A percentile compares a stretch with the other conserved stretches of the same genome.
phyloP scores from a whole-genome alignment of 1,140 invertebrate genomes.

The Hyphantria cunea region DNA sequence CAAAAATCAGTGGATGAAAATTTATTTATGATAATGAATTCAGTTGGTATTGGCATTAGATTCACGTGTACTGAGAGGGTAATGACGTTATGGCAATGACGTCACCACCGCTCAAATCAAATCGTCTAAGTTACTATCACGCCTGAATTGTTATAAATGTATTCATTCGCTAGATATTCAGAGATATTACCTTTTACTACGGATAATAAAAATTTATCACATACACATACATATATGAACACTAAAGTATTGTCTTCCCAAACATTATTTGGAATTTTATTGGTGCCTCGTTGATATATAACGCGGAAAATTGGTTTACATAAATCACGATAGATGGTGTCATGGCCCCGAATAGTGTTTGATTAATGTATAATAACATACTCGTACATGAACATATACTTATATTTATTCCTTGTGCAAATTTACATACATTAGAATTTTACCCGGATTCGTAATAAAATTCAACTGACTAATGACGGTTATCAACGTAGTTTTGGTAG shows the following conservation, averaged over 20 bases:
- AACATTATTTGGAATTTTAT: slow-evolving; percentile 8
- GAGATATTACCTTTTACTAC: slow-evolving; percentile 33
- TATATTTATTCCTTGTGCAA: not conserved
- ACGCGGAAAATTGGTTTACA: slow-evolving; percentile 2
- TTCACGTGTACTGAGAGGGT: too few relatives aligned
- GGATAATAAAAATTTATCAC: slow-evolving; percentile 22
- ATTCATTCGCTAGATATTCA: slow-evolving; percentile 13
- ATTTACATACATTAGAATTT: too few relatives aligned
- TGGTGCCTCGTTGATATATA: not conserved
- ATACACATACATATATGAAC: not conserved
- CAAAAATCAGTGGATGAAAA: too few relatives aligned
- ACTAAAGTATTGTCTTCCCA: slow-evolving; percentile 8
- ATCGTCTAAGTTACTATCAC: not conserved
- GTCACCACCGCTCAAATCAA: too few relatives aligned
- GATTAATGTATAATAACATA: not conserved
- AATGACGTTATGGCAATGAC: too few relatives aligned
- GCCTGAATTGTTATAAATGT: slow-evolving; percentile 30
- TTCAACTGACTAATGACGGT: too few relatives aligned
- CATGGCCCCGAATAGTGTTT: not conserved
- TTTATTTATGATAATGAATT: too few relatives aligned
- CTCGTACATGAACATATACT: not conserved
- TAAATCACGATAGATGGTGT: slow-evolving; percentile 1
- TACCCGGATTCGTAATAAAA: too few relatives aligned
- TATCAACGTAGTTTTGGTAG: too few relatives aligned
- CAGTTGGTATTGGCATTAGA: too few relatives aligned